These are phyloP conservation scores for Chamaetylas fuelleborni DNA, from an alignment of 2,113 vertebrate species.

Conservation along the genomic window DNA sequence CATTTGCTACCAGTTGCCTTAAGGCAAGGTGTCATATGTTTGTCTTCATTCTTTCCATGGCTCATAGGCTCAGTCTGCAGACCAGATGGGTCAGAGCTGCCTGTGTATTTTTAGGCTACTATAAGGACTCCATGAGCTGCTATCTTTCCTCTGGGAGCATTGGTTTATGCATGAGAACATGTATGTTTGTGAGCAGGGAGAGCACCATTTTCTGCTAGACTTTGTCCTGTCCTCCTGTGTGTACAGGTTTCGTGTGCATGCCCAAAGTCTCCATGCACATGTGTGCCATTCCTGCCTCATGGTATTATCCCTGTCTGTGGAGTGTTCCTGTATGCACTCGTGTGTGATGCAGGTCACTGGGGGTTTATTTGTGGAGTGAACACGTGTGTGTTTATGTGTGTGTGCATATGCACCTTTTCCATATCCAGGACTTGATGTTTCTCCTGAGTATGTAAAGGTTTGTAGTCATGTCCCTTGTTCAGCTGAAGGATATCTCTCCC, in stretches of 20 bases:
- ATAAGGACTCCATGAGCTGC: background rate
- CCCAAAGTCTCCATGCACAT: background rate
- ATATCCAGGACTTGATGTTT: background rate
- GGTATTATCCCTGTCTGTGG: background rate
- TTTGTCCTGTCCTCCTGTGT: background rate
- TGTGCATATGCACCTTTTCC: background rate
- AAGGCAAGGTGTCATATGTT: conserved; percentile 25
- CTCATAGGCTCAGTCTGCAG: background rate
- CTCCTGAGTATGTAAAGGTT: background rate
- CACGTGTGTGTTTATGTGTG: too few species aligned
- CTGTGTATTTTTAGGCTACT: conserved; percentile 26
- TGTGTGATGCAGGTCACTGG: background rate
- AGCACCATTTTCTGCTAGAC: background rate
- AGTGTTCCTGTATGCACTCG: background rate
- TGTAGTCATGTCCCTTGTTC: background rate
- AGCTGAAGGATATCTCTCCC: background rate
- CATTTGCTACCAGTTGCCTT: conserved; percentile 12
- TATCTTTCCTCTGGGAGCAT: background rate
- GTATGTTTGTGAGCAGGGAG: background rate
- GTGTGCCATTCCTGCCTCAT: background rate
- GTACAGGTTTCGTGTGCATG: accelerated
- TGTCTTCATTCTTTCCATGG: background rate
- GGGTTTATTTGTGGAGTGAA: background rate
- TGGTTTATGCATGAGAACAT: background rate
- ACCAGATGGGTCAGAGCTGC: conserved; percentile 20